phyloP scores from a whole-genome alignment of 37 sponge, comb jelly and placozoan species.

The Cladorhizidae sp. region DNA sequence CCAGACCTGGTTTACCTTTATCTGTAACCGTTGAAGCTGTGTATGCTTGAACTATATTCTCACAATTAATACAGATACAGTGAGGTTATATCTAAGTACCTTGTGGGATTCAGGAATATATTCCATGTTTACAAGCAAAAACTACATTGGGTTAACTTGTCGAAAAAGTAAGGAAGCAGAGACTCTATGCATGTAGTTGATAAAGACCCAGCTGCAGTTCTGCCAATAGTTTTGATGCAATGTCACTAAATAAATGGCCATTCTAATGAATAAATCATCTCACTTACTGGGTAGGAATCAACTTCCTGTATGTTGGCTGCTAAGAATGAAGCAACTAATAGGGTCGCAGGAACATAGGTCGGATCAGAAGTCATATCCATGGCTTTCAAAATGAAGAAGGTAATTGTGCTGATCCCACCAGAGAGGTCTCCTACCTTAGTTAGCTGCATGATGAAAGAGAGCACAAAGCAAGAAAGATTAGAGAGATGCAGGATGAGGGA shows the following conservation, averaged over 20 bases:
- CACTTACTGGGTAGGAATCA: conserved; percentile 18
- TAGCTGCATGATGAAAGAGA: conserved; percentile 10
- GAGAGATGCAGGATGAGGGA: neutral
- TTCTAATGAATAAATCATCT: neutral
- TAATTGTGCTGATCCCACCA: conserved; percentile 4
- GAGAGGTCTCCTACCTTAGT: conserved; percentile 4
- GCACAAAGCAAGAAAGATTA: neutral
- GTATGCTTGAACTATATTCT: too few relatives aligned
- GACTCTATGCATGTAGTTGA: too few relatives aligned
- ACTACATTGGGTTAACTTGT: too few relatives aligned
- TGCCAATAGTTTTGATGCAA: too few relatives aligned
- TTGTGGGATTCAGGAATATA: too few relatives aligned
- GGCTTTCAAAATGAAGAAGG: conserved; percentile 25
- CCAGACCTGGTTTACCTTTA: too few relatives aligned
- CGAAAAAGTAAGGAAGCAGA: too few relatives aligned
- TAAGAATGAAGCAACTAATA: neutral
- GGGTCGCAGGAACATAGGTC: neutral
- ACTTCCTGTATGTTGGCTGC: neutral
- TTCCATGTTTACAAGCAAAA: too few relatives aligned
- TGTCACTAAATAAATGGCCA: neutral
- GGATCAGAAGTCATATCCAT: neutral
- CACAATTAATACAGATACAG: too few relatives aligned
- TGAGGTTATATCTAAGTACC: too few relatives aligned
- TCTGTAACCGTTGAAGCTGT: too few relatives aligned
- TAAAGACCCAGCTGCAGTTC: too few relatives aligned